Base-by-base conservation (phyloP, 2,113 vertebrate species). In the Apteryx owenii region DNA sequence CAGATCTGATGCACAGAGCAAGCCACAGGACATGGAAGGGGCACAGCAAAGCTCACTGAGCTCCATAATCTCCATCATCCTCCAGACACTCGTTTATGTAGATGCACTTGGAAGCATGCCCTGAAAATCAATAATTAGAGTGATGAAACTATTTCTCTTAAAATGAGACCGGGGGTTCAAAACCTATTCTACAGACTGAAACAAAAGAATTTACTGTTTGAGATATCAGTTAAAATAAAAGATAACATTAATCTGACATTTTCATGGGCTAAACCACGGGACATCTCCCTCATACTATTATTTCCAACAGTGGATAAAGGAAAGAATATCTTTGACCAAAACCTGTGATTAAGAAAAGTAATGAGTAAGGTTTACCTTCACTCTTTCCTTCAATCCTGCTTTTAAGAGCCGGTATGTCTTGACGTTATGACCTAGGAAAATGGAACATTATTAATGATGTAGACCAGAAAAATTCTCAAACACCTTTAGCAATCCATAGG, bases 151-250 rank as follows among this genome's bases (percentile, higher is more conserved):
- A 56, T 42, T 77, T 78, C 68, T 77, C 62, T 80, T 77, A 70
- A 87, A 95, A 90, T 13, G 31, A 91, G 66, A 26, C 58, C 58
- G n/a, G 54, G 89, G 11, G 40, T 89, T 72, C 81, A 82, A 23
- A 5, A 1, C 6, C 29, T 76, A 11, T 77, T 69, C 92, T 76
- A 73, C 0, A 0, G 36, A 76, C 46, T 62, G 81, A 82, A 89
- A 69, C 50, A 89, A 90, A 90, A 90, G 42, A 75, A 6, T 4
- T 82, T 82, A 73, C 16, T 73, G 51, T 72, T 97, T 84, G 87
- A 85, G 38, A 93, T 90, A 62, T 66, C 85, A 87, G 64, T 91
- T 95, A 73, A 93, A 94, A 96, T 84, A 96, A 96, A 88, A 91
- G 26, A n/a, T 13, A 89, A 44, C 62, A 80, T 80, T 89, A 97